phyloP scores from a whole-genome alignment of 1,140 invertebrate species.

The Aleiodes sp. region DNA sequence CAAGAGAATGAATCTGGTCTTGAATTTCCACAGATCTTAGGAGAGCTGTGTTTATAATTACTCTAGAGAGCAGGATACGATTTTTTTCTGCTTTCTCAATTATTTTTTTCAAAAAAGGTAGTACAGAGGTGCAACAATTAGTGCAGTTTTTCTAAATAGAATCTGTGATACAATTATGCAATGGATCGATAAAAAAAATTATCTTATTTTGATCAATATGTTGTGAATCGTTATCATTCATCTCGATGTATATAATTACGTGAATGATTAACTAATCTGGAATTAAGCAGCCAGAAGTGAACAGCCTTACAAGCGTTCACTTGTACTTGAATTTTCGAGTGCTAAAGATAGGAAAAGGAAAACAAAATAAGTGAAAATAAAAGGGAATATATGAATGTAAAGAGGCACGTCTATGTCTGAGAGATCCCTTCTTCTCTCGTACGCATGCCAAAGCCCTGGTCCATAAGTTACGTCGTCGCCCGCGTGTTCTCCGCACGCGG shows the following conservation, averaged over 20 bases:
- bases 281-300: not conserved
- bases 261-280: not conserved
- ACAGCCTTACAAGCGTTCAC: not conserved
- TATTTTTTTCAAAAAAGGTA: not conserved
- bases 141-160: too few relatives aligned
- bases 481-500: constrained; percentile 13
- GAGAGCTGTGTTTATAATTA: not conserved
- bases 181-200: too few relatives aligned
- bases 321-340: not conserved
- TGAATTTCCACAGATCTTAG: not conserved
- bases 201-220: too few relatives aligned
- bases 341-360: not conserved
- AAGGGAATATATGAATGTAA: constrained; percentile 14
- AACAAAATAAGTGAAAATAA: constrained; percentile 8
- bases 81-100: not conserved
- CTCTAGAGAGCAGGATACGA: not conserved
- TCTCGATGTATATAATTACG: not conserved
- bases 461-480: constrained; percentile 32
- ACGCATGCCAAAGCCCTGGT: constrained; percentile 16
- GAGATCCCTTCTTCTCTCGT: not conserved
- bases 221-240: not conserved
- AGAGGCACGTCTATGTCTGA: not conserved
- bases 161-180: too few relatives aligned
- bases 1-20: not conserved
- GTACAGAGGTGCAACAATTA: too few relatives aligned